Evolutionary conservation across 1,140 invertebrate species (phyloP), one percentile per base, ranked within the genome.

Genomic region (Apolygus lucorum): DNA sequence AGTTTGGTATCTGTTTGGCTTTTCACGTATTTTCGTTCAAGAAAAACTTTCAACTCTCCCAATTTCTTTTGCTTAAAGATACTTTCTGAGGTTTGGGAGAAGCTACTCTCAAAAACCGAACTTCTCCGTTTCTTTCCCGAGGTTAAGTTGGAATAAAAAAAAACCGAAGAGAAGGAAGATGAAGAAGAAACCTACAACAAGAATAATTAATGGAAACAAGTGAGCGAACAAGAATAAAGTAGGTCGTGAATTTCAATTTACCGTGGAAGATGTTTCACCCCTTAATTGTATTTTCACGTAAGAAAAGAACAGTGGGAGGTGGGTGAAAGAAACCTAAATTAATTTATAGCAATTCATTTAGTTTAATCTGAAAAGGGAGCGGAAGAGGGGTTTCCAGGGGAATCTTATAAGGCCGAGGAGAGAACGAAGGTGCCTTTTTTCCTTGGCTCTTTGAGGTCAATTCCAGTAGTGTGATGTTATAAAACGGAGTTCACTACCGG

Each of bases 191-290:
- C 24, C 4, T 13, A 64, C 24, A 64, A 64, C 24, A 28, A 64
- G 27, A 64, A 64, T 27, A 64, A 64, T 59, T 59, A 59, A 59
- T 59, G 54, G 54, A 59, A 59, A 59, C 54, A 59, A 59, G 54
- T 59, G 8, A 17, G 54, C 54, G 54, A 59, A 59, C 54, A 59
- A 59, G 54, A 59, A 59, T 59, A 59, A 59, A 59, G 54, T 59
- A 24, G 54, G 22, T 22, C 54, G 54, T 59, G 54, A 59, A 59
- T 59, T 59, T 59, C 54, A 59, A 59, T 59, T 59, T 59, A 24
- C 54, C 22, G 54, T 59, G 54, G 54, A 59, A 59, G 54, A 59
- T 59, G 54, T 59, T 59, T 59, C 54, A 59, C 54, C 54, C 54
- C 34, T 11, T 59, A 59, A 59, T 59, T 59, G 54, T 59, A 21